Conservation (phyloP, 2,888 invertebrate genomes). For the Gari tellinella region DNA sequence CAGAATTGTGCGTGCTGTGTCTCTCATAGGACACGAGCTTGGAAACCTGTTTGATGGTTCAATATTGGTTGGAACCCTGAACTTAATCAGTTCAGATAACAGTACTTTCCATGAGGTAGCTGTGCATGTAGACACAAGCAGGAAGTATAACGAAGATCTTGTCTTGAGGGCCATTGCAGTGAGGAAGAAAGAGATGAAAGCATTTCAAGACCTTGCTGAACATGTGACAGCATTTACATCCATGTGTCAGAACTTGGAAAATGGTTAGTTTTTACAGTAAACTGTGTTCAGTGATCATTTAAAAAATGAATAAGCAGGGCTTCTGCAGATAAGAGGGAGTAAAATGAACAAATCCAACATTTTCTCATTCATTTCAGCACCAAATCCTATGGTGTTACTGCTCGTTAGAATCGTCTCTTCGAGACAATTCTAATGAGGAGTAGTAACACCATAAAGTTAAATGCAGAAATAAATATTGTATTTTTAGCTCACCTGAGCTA, state of each 20-base stretch:
- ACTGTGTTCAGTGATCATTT: too few relatives aligned
- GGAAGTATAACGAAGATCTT: background rate
- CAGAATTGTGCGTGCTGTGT: slow-evolving; percentile 11
- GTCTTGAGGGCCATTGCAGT: slow-evolving; percentile 11
- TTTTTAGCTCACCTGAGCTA: too few relatives aligned
- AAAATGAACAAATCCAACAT: too few relatives aligned
- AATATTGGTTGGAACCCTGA: slow-evolving; percentile 24
- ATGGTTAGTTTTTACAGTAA: too few relatives aligned
- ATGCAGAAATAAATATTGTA: too few relatives aligned
- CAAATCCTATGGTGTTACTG: too few relatives aligned
- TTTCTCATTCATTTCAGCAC: too few relatives aligned
- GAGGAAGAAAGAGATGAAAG: slow-evolving; percentile 29
- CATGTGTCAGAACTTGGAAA: slow-evolving; percentile 6
- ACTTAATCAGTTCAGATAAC: slow-evolving; percentile 19
- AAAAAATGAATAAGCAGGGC: too few relatives aligned
- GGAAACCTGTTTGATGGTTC: slow-evolving; percentile 17
- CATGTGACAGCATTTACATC: slow-evolving; percentile 22
- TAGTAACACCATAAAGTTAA: too few relatives aligned
- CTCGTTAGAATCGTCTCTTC: too few relatives aligned
- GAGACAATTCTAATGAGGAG: too few relatives aligned
- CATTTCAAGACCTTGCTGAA: slow-evolving; percentile 26
- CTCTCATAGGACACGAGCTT: slow-evolving; percentile 21
- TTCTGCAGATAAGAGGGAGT: too few relatives aligned
- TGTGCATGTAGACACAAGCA: slow-evolving; percentile 1
- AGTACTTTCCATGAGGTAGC: slow-evolving; percentile 34